Base-by-base conservation (phyloP, 1,140 invertebrate species). In the Subanguina moxae region DNA sequence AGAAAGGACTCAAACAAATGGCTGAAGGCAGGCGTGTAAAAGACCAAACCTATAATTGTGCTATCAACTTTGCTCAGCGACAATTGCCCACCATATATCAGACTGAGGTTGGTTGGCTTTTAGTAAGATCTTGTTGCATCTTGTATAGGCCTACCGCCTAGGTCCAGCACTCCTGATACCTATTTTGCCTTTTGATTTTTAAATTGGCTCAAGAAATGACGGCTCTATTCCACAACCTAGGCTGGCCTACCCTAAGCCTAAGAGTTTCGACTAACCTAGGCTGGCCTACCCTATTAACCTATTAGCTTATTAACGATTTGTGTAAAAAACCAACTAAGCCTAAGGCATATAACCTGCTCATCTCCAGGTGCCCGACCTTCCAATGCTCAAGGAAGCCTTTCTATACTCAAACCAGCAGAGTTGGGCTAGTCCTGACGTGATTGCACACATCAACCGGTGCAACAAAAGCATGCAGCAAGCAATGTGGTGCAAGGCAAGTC, bases 371-470 rank as follows among this genome's bases (percentile, higher is more conserved):
- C 62, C 62, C n/a, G 57, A 73, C 1, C 3, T 46, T 25, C 1
- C 73, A 43, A 67, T 46, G 70, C 25, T 74, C 45, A 74, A 74
- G 32, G 56, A 76, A 28, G 74, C 71, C 21, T 74, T 74, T 48
- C 25, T 73, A 8, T 74, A 59, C 23, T 69, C 74, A 25, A 75
- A 68, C 28, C 73, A 76, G 57, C 73, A 74, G 64, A 48, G 74
- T 42, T 74, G 73, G 73, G 73, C 73, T 25, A 76, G 75, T 71
- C 73, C 73, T 13, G 64, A 76, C 46, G 73, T 74, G 28, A 58
- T 74, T 43, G 70, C 72, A 25, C 72, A 66, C 59, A 62, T 74
- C 32, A 63, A 74, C 21, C 73, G 73, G 9, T 72, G 74, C 73
- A 74, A 73, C 32, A 68, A 67, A 19, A n/a, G 61, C 25, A 25